Evolutionary conservation across 1,140 invertebrate genomes (phyloP), one percentile per base, ranked within the genome.

Genomic region (Notospermus geniculatus): DNA sequence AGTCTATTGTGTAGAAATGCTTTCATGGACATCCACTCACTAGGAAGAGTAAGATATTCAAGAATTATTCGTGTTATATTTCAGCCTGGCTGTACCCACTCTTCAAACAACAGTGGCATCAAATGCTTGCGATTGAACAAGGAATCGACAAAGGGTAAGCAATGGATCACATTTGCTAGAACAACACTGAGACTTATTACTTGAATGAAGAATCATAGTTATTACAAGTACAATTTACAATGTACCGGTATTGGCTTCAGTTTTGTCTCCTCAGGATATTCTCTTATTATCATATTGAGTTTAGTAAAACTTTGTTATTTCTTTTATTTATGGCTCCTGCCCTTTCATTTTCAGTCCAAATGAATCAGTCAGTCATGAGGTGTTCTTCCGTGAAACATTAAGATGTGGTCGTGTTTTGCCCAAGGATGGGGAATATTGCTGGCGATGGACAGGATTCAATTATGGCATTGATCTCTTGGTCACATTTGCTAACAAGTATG

Each of bases 361-460:
- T 22, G 66, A 77, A 41, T 29, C 55, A 22, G 66, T 79, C 15
- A 68, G 64, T 45, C 69, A 87, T 11, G 84, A 86, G 54, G 79
- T 85, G 56, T 90, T 90, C 71, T 76, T 84, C 2, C 75, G 80
- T 23, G 80, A 84, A 36, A 86, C 85, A 68, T 83, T 87, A 65
- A 82, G 87, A 22, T 90, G 88, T 72, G 89, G 88, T 9, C 81
- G 89, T 59, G 81, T 86, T 29, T 74, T 90, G 1, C 77, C 82
- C 0, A 82, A 82, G 64, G 83, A 84, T 7, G 85, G 85, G 57
- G 64, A 72, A 74, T 88, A 89, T 66, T 86, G 87, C 63, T 91
- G 89, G 89, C 80, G 89, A 63, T 91, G 89, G 89, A 89, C 88
- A 5, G 88, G 89, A 23, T 91, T 88, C 68, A 88, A 89, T 69